These are phyloP conservation scores for Elgaria multicarinata DNA, from an alignment of 2,113 vertebrate species.

Conservation along the genomic window DNA sequence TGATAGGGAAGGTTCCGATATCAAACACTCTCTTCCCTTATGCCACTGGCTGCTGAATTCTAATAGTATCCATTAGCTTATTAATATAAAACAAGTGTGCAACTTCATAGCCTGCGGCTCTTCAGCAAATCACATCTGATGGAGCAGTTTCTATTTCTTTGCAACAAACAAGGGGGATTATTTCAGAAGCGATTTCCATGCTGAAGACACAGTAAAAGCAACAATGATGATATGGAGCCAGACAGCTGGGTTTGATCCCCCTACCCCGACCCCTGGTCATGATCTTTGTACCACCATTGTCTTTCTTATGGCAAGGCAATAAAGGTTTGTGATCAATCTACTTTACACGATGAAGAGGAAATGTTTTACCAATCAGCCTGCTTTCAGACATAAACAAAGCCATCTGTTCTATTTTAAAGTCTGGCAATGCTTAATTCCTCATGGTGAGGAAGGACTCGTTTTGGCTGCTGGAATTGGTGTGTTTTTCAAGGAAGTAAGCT, in stretches of 20 bases:
- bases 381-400: constrained; percentile 42
- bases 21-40: not conserved
- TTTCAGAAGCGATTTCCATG: constrained; percentile 3
- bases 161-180: not conserved
- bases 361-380: constrained; percentile 23
- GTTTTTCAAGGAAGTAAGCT: constrained; percentile 6
- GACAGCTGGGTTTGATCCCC: constrained; percentile 26
- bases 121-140: not conserved
- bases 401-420: constrained; percentile 49
- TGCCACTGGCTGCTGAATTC: constrained; percentile 19
- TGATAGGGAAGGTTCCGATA: not conserved
- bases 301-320: constrained; percentile 24
- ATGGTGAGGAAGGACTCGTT: constrained; percentile 26
- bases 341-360: constrained; percentile 4
- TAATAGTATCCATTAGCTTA: constrained; percentile 14
- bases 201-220: not conserved
- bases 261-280: not conserved
- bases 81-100: not conserved
- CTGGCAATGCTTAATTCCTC: constrained; percentile 12
- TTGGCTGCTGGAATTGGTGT: not conserved
- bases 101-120: not conserved
- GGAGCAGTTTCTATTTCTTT: not conserved
- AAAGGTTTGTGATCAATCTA: constrained; percentile 42
- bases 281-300: not conserved
- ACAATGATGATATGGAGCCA: constrained; percentile 15